These are phyloP conservation scores for Leptonema lineaticorne DNA, from an alignment of 1,140 invertebrate species.

Conservation along the genomic window DNA sequence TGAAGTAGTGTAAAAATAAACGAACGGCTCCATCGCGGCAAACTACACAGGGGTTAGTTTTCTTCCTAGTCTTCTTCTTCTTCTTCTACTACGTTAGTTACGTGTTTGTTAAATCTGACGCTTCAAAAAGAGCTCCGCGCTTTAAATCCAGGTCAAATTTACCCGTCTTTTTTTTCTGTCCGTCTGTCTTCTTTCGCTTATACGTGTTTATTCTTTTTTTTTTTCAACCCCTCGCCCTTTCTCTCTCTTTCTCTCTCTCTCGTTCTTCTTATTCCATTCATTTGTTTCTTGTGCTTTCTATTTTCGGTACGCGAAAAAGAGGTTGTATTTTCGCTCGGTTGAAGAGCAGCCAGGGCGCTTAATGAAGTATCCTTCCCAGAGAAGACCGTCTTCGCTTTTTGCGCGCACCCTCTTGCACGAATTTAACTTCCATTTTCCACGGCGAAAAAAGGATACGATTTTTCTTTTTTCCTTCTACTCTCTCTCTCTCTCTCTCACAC, in stretches of 20 bases:
- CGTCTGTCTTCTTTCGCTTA: no score
- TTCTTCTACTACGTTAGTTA: neutral
- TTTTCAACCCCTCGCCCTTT: no score
- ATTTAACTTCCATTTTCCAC: neutral
- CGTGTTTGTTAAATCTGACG: neutral
- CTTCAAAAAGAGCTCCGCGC: neutral
- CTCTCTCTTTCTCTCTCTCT: no score
- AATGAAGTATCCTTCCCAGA: constrained; percentile 13
- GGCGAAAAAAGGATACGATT: no score
- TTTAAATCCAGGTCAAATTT: neutral
- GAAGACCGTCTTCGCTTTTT: neutral
- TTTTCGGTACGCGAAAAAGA: neutral
- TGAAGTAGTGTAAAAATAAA: no score
- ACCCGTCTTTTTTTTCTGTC: neutral
- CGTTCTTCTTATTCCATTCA: neutral
- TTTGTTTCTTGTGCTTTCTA: neutral
- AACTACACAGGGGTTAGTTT: no score
- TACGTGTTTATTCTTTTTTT: neutral
- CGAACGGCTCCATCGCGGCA: no score
- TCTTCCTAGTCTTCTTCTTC: no score
- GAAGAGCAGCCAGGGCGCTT: neutral
- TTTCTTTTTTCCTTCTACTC: no score
- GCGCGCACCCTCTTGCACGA: neutral
- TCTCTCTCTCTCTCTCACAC: no score
- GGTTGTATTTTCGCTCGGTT: neutral